Percentiles rank a stretch among this genome's conserved stretches.
These are phyloP conservation scores for Anarsia innoxiella DNA, from an alignment of 2,888 invertebrate species.

Conservation along the genomic window DNA sequence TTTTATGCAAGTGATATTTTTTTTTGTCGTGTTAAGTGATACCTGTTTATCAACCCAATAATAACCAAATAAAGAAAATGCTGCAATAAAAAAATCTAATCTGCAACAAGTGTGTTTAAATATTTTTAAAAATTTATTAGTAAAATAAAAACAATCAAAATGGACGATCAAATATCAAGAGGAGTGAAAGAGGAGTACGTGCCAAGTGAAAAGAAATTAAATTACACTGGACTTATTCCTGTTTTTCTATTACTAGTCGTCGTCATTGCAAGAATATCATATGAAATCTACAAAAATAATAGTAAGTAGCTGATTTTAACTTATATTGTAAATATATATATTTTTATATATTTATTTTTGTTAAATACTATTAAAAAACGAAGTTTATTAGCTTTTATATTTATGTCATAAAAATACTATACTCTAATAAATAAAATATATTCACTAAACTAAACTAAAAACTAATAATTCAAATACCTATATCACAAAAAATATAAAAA, in stretches of 20 bases:
- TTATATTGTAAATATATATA: neutral
- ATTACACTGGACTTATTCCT: constrained; percentile 36
- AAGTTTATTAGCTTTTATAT: neutral
- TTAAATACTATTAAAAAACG: neutral
- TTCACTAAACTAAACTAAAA: too few species aligned
- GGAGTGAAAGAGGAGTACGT: constrained; percentile 2
- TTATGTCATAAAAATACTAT: too few species aligned
- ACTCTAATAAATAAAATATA: too few species aligned
- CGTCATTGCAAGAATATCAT: constrained; percentile 26
- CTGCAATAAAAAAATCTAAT: neutral
- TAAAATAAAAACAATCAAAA: constrained; percentile 2
- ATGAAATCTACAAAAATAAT: constrained; percentile 6
- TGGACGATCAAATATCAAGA: constrained; percentile 1
- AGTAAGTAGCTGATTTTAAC: constrained; percentile 4
- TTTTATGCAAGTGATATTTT: too few species aligned
- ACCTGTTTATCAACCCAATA: neutral
- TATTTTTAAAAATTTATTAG: neutral
- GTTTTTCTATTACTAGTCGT: constrained; percentile 44
- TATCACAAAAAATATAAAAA: too few species aligned
- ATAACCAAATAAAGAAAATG: neutral
- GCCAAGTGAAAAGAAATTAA: too few species aligned
- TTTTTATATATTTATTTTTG: neutral
- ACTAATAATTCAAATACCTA: too few species aligned
- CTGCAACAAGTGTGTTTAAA: neutral
- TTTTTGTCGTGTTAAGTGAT: neutral